A percentile compares a stretch with the other conserved stretches of the same genome.
These are phyloP conservation scores for Pygocentrus nattereri DNA, from an alignment of 2,797 vertebrate genomes.

Conservation along the genomic window DNA sequence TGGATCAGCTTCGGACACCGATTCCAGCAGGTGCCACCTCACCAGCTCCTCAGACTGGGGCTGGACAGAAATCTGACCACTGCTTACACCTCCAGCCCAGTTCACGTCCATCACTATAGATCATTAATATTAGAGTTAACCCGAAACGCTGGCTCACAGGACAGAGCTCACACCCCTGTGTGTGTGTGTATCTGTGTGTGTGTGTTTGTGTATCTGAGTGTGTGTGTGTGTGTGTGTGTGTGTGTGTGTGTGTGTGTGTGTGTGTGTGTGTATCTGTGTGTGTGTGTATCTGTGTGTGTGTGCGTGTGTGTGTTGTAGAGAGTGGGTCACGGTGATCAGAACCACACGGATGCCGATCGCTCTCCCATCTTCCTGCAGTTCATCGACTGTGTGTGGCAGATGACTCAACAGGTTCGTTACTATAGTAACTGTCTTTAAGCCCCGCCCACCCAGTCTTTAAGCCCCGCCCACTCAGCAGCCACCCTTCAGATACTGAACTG, in stretches of 20 bases:
- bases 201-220: too few species aligned
- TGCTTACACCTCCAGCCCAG: too few species aligned
- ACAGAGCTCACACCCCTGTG: too few species aligned
- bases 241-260: background rate
- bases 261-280: background rate
- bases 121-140: too few species aligned
- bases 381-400: constrained; percentile 97
- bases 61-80: too few species aligned
- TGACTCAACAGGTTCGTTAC: constrained; percentile 91
- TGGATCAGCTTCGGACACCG: constrained; percentile 97
- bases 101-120: too few species aligned
- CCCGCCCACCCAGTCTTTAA: background rate
- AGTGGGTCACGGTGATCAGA: constrained; percentile 95
- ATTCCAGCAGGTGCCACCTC: constrained; percentile 89
- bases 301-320: constrained; percentile 78
- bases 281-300: background rate
- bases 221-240: too few species aligned
- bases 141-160: too few species aligned
- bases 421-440: background rate
- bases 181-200: too few species aligned
- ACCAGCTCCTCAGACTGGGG: background rate
- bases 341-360: constrained; percentile 93
- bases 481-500: too few species aligned
- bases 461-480: background rate
- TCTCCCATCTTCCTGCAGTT: constrained; percentile 98